phyloP scores from a whole-genome alignment of 2,113 vertebrate species.

The Cephalophus harveyi region DNA sequence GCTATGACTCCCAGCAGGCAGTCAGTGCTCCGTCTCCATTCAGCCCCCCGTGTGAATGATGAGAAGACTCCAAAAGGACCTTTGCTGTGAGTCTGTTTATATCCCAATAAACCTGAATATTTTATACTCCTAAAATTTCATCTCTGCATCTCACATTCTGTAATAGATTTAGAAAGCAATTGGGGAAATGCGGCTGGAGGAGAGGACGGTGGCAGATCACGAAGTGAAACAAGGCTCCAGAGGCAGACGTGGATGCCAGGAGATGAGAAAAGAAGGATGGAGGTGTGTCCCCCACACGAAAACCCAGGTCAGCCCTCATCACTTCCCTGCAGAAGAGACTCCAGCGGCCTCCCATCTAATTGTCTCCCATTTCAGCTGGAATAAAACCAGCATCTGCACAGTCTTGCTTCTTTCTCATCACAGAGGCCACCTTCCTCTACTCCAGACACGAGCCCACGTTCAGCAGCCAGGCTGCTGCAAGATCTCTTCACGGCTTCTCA shows the following conservation, averaged over 20 bases:
- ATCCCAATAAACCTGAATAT: not conserved
- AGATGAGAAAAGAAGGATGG: not conserved
- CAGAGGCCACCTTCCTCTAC: not conserved
- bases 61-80: not conserved
- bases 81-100: not conserved
- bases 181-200: not conserved
- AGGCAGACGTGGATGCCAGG: not conserved
- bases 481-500: not conserved
- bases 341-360: not conserved
- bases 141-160: not conserved
- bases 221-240: not conserved
- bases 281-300: not conserved
- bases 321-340: not conserved
- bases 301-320: not conserved
- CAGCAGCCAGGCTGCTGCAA: no score
- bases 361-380: not conserved
- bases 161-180: not conserved
- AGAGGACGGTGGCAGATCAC: not conserved
- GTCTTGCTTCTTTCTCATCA: not conserved
- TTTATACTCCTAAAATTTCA: not conserved
- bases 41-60: not conserved
- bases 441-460: fast-evolving
- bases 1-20: not conserved
- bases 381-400: not conserved
- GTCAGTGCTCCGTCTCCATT: not conserved